These are phyloP conservation scores for Drosophila anomalata DNA, from an alignment of 2,888 invertebrate species.

Conservation along the genomic window DNA sequence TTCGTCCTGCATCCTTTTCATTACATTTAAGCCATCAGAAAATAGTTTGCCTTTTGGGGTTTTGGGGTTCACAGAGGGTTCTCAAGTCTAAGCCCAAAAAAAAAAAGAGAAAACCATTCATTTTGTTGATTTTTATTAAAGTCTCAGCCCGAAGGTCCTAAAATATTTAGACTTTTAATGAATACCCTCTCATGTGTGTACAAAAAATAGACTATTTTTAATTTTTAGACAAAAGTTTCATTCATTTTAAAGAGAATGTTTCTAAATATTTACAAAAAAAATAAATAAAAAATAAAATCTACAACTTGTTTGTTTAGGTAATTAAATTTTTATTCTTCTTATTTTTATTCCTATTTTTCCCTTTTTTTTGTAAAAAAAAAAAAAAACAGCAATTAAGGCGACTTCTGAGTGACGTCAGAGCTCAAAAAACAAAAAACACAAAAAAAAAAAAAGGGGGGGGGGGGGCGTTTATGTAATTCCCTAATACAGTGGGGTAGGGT, in stretches of 20 bases:
- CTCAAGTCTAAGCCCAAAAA: neutral
- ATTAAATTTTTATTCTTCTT: conserved; percentile 50
- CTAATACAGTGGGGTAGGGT: neutral
- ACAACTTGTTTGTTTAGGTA: conserved; percentile 74
- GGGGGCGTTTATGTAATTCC: conserved; percentile 26
- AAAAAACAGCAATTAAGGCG: conserved; percentile 22
- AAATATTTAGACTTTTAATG: no score
- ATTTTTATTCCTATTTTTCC: neutral
- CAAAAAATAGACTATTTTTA: neutral
- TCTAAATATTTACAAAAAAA: conserved; percentile 65
- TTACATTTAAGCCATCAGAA: conserved; percentile 37
- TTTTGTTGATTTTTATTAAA: conserved; percentile 41
- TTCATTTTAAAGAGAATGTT: conserved; percentile 25
- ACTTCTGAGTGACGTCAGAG: conserved; percentile 20
- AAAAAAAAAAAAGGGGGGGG: neutral
- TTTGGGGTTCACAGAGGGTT: conserved; percentile 18
- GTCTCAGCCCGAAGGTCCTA: neutral
- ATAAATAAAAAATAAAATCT: conserved; percentile 30
- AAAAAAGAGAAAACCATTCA: conserved; percentile 26
- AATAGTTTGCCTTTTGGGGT: conserved; percentile 42
- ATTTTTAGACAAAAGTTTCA: neutral
- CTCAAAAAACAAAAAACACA: neutral
- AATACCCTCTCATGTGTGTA: neutral
- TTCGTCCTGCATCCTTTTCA: conserved; percentile 14
- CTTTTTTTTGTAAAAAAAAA: neutral